Evolutionary conservation across 2,888 invertebrate species (phyloP).

Genomic region (Hypomecis atomaria): DNA sequence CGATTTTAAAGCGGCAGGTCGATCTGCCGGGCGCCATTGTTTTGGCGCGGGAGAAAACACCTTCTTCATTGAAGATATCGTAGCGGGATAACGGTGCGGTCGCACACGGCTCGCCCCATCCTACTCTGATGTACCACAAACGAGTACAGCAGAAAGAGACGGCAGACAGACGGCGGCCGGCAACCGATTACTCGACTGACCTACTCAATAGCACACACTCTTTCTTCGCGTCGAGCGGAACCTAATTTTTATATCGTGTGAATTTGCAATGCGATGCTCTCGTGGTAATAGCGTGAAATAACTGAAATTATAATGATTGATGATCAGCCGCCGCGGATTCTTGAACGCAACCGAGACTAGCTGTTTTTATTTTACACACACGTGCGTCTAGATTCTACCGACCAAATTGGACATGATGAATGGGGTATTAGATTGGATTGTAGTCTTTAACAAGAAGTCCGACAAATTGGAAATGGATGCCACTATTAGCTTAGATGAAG

Average conservation of each 20-base stretch:
- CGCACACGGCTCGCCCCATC: constrained; percentile 66
- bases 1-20: constrained; percentile 74
- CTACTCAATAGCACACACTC: constrained; percentile 83
- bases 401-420: constrained; percentile 40
- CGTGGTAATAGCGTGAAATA: constrained; percentile 68
- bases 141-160: constrained; percentile 53
- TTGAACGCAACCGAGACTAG: constrained; percentile 43
- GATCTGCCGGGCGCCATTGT: constrained; percentile 74
- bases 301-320: constrained; percentile 55
- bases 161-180: constrained; percentile 66
- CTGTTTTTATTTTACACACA: constrained; percentile 30
- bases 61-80: constrained; percentile 84
- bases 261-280: constrained; percentile 72
- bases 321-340: constrained; percentile 44
- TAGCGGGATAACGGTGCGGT: constrained; percentile 80
- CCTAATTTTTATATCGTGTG: constrained; percentile 82
- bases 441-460: constrained; percentile 41
- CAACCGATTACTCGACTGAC: constrained; percentile 84
- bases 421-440: constrained; percentile 31
- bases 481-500: constrained; percentile 12
- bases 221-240: constrained; percentile 84
- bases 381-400: constrained; percentile 30
- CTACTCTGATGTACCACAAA: constrained; percentile 44
- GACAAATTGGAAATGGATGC: constrained; percentile 34
- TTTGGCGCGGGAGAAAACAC: constrained; percentile 83